These are phyloP conservation scores for Eretmocerus hayati DNA, from an alignment of 2,888 invertebrate species.

Conservation along the genomic window DNA sequence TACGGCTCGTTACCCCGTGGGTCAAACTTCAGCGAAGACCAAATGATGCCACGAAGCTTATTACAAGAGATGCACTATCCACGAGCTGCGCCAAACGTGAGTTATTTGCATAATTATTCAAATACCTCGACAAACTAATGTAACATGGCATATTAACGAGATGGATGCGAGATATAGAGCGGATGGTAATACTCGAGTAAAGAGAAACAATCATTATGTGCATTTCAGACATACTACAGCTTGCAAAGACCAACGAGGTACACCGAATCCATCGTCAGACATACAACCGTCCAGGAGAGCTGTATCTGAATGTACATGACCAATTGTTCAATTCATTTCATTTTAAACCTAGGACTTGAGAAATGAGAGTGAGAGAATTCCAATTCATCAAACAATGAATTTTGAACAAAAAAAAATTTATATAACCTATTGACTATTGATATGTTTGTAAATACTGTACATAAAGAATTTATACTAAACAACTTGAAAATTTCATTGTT, in stretches of 20 bases:
- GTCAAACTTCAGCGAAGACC: slow-evolving; percentile 37
- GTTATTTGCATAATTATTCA: slow-evolving; percentile 17
- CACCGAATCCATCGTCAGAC: slow-evolving; percentile 35
- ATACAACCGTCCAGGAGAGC: slow-evolving; percentile 38
- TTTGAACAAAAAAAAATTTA: slow-evolving; percentile 35
- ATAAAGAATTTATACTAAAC: slow-evolving; percentile 41
- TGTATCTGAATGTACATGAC: slow-evolving; percentile 33
- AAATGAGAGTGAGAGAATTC: slow-evolving; percentile 6
- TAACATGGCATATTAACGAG: no score
- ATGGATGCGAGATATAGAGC: no score
- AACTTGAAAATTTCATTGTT: not conserved
- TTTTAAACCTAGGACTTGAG: not conserved
- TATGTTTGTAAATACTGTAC: slow-evolving; percentile 43
- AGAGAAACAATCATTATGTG: not conserved
- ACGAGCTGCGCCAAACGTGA: slow-evolving; percentile 38
- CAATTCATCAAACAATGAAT: slow-evolving; percentile 16
- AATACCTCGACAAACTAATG: no score
- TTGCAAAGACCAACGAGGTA: slow-evolving; percentile 39
- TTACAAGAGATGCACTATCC: slow-evolving; percentile 39
- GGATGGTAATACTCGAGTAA: no score
- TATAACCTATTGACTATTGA: slow-evolving; percentile 35
- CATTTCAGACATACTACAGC: slow-evolving; percentile 39
- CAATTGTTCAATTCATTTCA: no score
- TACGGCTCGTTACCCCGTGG: slow-evolving; percentile 40
- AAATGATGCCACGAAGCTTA: slow-evolving; percentile 36